A percentile compares a stretch with the other conserved stretches of the same genome.
Conservation (phyloP, 2,113 vertebrate species). For the Macaca mulatta region DNA sequence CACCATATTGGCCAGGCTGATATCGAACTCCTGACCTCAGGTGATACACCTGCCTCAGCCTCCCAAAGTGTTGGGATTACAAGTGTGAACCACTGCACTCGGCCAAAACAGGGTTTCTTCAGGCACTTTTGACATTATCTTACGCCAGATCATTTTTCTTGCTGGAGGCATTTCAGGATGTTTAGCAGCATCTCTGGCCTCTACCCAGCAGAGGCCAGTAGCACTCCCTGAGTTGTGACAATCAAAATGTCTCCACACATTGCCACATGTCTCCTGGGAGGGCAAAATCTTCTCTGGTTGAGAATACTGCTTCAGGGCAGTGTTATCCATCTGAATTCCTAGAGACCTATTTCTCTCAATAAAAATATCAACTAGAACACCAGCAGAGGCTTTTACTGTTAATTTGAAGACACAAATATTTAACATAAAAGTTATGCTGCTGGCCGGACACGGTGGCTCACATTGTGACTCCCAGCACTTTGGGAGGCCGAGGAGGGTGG, state of each 20-base stretch:
- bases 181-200: neutral
- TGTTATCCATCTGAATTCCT: neutral
- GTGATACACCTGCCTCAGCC: too few relatives aligned
- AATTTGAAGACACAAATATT: neutral
- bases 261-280: neutral
- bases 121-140: neutral
- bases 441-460: neutral
- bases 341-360: neutral
- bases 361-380: neutral
- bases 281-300: neutral
- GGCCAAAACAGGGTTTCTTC: too few relatives aligned
- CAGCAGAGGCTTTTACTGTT: neutral
- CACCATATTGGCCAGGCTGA: too few relatives aligned
- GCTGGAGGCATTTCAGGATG: neutral
- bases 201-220: neutral
- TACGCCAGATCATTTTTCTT: neutral
- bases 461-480: neutral
- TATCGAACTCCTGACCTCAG: too few relatives aligned
- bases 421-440: neutral
- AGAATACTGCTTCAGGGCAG: neutral
- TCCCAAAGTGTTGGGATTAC: too few relatives aligned
- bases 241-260: neutral
- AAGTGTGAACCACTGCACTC: too few relatives aligned
- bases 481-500: neutral
- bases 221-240: too few relatives aligned